phyloP scores from a whole-genome alignment of 2,113 vertebrate genomes.

The Pseudois nayaur region DNA sequence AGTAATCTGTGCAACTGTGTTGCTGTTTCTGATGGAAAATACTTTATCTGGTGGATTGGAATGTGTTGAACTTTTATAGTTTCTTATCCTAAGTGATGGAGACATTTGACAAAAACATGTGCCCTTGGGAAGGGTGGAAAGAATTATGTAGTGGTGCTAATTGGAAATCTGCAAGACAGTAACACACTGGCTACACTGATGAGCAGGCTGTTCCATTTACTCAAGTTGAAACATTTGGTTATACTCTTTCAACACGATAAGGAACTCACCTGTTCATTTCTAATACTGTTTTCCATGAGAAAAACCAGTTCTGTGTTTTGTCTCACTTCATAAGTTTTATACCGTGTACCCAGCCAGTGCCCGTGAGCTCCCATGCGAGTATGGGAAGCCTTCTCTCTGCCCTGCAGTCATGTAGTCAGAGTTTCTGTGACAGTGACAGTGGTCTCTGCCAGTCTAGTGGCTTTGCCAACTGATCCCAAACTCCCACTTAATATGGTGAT shows the following conservation, averaged over 20 bases:
- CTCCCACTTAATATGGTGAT: not conserved
- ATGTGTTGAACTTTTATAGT: not conserved
- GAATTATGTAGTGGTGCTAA: not conserved
- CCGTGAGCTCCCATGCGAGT: fast-evolving
- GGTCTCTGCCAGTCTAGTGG: not conserved
- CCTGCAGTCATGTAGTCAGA: not conserved
- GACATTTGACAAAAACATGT: not conserved
- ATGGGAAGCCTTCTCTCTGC: not conserved
- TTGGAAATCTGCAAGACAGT: not conserved
- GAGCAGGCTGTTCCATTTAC: not conserved
- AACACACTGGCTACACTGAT: not conserved
- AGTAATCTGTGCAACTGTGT: not conserved
- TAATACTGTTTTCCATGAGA: not conserved
- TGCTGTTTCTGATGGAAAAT: not conserved
- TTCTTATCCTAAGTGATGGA: not conserved
- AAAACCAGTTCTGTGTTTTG: not conserved
- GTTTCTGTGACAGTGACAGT: not conserved
- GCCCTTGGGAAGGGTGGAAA: not conserved
- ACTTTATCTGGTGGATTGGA: not conserved
- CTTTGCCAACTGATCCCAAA: not conserved
- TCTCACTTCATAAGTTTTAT: not conserved
- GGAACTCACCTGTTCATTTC: not conserved
- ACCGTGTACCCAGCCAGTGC: too few species aligned
- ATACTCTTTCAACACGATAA: not conserved
- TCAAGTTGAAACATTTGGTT: not conserved